Percentiles rank a stretch among this genome's conserved stretches.
These are phyloP conservation scores for Notolabrus celidotus DNA, from an alignment of 2,797 vertebrate species.

Conservation along the genomic window DNA sequence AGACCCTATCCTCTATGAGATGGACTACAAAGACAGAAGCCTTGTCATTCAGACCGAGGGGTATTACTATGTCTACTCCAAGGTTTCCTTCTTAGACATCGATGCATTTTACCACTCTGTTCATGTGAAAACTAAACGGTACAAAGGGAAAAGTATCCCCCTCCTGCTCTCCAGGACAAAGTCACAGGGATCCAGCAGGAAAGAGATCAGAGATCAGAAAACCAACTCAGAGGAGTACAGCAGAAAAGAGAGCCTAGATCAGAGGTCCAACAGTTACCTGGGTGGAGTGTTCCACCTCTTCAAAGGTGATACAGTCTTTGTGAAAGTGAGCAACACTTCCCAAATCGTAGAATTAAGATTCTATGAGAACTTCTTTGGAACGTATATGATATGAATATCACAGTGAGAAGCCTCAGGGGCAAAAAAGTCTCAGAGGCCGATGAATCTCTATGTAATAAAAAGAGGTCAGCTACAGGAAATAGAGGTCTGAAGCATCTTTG, in stretches of 20 bases:
- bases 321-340: conserved; percentile 63
- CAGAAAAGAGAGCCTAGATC: background rate
- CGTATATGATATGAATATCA: conserved; percentile 78
- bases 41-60: conserved; percentile 76
- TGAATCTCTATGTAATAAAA: conserved; percentile 9
- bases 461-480: background rate
- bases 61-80: conserved; percentile 84
- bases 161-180: conserved; percentile 70
- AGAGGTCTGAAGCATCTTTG: conserved; percentile 1
- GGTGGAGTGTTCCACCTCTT: conserved; percentile 80
- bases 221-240: background rate
- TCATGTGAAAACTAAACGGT: conserved; percentile 21
- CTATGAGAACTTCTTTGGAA: conserved; percentile 80
- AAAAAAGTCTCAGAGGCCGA: background rate
- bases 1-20: conserved; percentile 46
- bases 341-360: conserved; percentile 22
- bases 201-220: background rate
- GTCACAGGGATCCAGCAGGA: background rate
- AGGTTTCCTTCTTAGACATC: conserved; percentile 60
- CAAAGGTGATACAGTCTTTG: conserved; percentile 72
- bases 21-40: conserved; percentile 60
- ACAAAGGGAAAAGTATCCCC: background rate
- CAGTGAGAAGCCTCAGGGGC: too few species aligned
- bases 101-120: conserved; percentile 60
- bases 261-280: conserved; percentile 76